Percentiles rank a stretch among this genome's conserved stretches.
phyloP scores from a whole-genome alignment of 2,888 invertebrate species.

The Xylota sylvarum region DNA sequence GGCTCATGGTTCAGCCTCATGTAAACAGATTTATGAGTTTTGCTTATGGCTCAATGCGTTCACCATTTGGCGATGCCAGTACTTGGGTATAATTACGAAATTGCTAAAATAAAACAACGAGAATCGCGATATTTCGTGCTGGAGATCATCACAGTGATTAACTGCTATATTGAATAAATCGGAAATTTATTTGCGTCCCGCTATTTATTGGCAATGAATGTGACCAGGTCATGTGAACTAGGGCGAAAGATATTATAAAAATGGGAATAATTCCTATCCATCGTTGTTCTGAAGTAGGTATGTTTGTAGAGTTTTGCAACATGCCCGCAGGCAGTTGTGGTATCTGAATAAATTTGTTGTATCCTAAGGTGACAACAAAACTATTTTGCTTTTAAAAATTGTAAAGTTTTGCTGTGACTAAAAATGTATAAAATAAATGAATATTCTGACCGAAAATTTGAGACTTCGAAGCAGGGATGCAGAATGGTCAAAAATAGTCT shows the following conservation, averaged over 20 bases:
- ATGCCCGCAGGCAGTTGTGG: not conserved
- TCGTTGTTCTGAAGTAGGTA: not conserved
- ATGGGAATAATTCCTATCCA: constrained; percentile 22
- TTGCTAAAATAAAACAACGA: constrained; percentile 45
- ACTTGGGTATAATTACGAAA: constrained; percentile 58
- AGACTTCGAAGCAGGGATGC: no score
- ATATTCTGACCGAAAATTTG: no score
- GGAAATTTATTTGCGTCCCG: constrained; percentile 60
- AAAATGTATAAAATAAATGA: no score
- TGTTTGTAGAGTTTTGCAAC: not conserved
- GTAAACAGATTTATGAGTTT: constrained; percentile 65
- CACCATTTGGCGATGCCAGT: constrained; percentile 41
- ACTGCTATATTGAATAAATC: constrained; percentile 57
- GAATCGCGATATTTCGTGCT: constrained; percentile 32
- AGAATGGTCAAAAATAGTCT: no score
- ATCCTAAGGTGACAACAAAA: no score
- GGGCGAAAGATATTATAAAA: constrained; percentile 48
- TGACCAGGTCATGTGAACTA: constrained; percentile 39
- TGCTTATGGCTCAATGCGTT: constrained; percentile 61
- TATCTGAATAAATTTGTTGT: no score
- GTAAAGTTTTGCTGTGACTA: no score
- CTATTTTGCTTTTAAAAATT: no score
- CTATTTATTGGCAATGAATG: constrained; percentile 49
- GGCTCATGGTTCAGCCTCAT: constrained; percentile 17
- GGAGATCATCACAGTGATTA: constrained; percentile 60